Evolutionary conservation across 2,888 invertebrate genomes (phyloP).

Genomic region (Pasiphila rectangulata): DNA sequence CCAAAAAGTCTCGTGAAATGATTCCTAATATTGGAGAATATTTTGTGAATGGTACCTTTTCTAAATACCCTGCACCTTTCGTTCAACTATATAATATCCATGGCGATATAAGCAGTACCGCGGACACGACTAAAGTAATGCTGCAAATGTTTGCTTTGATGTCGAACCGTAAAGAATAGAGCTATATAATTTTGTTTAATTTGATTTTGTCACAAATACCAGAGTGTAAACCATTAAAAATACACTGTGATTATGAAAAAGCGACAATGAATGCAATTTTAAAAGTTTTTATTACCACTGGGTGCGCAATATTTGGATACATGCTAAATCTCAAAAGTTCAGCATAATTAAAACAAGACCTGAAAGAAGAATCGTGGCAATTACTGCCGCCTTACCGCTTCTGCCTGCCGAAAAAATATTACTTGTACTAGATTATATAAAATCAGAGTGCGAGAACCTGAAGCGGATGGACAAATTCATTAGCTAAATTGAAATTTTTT

Average conservation of each 20-base stretch:
- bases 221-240: conserved; percentile 9
- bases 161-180: conserved; percentile 12
- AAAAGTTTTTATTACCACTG: conserved; percentile 7
- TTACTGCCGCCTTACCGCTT: too few relatives aligned
- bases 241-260: conserved; percentile 10
- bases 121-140: conserved; percentile 8
- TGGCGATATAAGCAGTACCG: conserved; percentile 11
- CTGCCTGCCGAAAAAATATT: too few relatives aligned
- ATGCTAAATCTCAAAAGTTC: background rate
- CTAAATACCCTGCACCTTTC: conserved; percentile 15
- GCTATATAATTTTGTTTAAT: conserved; percentile 15
- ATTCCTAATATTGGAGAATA: conserved; percentile 16
- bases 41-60: conserved; percentile 13
- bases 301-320: background rate
- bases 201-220: conserved; percentile 15
- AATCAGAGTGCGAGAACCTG: too few relatives aligned
- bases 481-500: too few relatives aligned
- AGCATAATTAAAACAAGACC: too few relatives aligned
- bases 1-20: conserved; percentile 10
- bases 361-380: too few relatives aligned
- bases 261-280: conserved; percentile 14
- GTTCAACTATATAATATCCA: conserved; percentile 7
- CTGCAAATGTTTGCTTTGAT: conserved; percentile 14
- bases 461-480: too few relatives aligned
- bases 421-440: too few relatives aligned